phyloP scores from a whole-genome alignment of 2,797 vertebrate species.

The Odontamblyopus lacepedii region DNA sequence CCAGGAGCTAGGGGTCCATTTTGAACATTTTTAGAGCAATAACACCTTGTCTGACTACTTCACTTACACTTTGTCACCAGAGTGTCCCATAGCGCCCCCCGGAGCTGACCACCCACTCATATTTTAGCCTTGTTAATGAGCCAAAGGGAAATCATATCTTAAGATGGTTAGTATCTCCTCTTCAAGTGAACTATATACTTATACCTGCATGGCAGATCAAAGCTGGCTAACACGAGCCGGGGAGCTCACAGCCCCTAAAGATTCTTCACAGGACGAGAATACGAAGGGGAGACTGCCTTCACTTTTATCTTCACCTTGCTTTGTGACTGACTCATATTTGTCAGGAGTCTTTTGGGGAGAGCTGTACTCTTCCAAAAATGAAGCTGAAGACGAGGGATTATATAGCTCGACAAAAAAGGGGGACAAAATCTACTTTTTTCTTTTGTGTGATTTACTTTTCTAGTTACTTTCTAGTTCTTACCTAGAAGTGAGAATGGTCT shows the following conservation, averaged over 20 bases:
- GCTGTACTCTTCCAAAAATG: slow-evolving; percentile 29
- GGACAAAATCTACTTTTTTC: slow-evolving; percentile 17
- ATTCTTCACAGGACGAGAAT: slow-evolving; percentile 68
- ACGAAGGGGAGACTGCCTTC: slow-evolving; percentile 66
- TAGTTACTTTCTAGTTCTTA: background rate
- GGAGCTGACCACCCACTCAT: slow-evolving; percentile 67
- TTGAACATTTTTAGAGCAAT: slow-evolving; percentile 40
- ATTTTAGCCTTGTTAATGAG: slow-evolving; percentile 62
- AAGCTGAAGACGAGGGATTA: slow-evolving; percentile 34
- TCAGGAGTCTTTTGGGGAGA: slow-evolving; percentile 56
- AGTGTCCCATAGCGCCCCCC: slow-evolving; percentile 47
- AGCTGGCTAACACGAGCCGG: slow-evolving; percentile 70
- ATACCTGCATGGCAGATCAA: slow-evolving; percentile 75
- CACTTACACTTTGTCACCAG: slow-evolving; percentile 38
- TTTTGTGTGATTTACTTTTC: slow-evolving; percentile 6
- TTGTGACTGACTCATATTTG: slow-evolving; percentile 63
- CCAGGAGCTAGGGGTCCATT: slow-evolving; percentile 33
- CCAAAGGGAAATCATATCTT: slow-evolving; percentile 66
- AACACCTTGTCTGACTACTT: slow-evolving; percentile 40
- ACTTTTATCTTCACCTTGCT: slow-evolving; percentile 71
- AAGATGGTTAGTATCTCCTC: slow-evolving; percentile 60
- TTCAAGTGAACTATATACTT: slow-evolving; percentile 66
- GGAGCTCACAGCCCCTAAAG: slow-evolving; percentile 59
- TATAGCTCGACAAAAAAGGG: slow-evolving; percentile 31
- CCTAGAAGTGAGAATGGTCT: background rate